These are phyloP conservation scores for Apis florea DNA, from an alignment of 1,140 invertebrate genomes.

Conservation along the genomic window DNA sequence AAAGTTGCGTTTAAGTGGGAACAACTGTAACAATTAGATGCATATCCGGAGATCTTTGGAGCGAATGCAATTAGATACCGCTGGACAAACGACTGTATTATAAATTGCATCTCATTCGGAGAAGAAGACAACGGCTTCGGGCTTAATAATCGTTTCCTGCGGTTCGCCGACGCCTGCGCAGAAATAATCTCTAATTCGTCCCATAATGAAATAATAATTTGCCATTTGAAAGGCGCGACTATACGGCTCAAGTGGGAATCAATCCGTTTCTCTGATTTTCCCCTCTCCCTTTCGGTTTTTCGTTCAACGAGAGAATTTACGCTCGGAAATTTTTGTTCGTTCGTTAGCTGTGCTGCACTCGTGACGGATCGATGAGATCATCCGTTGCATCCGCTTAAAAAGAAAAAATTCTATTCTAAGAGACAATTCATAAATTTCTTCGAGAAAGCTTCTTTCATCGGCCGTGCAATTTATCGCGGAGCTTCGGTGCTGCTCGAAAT, in stretches of 20 bases:
- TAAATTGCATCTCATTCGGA: constrained; percentile 69
- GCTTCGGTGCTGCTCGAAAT: constrained; percentile 42
- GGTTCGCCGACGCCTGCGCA: constrained; percentile 57
- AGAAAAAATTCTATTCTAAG: not conserved
- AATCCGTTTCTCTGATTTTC: constrained; percentile 13
- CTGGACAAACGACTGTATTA: constrained; percentile 64
- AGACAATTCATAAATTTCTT: constrained; percentile 27
- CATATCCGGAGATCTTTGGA: constrained; percentile 47
- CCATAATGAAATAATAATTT: constrained; percentile 45
- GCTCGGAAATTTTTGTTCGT: no score
- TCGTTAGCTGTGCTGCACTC: not conserved
- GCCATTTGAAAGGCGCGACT: not conserved
- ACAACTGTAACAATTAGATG: constrained; percentile 64
- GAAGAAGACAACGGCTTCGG: constrained; percentile 52
- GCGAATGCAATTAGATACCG: constrained; percentile 55
- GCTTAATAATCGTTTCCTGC: constrained; percentile 74
- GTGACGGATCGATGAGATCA: not conserved
- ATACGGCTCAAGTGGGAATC: constrained; percentile 33
- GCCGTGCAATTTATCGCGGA: constrained; percentile 41
- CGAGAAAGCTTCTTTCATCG: constrained; percentile 20
- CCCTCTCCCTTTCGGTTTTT: not conserved
- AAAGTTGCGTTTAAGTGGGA: constrained; percentile 38
- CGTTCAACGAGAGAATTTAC: not conserved
- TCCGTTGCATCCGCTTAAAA: not conserved
- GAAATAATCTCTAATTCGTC: constrained; percentile 37